Percentiles rank a stretch among this genome's conserved stretches.
Evolutionary conservation across 2,797 vertebrate genomes (phyloP).

Genomic region (Karalla daura): DNA sequence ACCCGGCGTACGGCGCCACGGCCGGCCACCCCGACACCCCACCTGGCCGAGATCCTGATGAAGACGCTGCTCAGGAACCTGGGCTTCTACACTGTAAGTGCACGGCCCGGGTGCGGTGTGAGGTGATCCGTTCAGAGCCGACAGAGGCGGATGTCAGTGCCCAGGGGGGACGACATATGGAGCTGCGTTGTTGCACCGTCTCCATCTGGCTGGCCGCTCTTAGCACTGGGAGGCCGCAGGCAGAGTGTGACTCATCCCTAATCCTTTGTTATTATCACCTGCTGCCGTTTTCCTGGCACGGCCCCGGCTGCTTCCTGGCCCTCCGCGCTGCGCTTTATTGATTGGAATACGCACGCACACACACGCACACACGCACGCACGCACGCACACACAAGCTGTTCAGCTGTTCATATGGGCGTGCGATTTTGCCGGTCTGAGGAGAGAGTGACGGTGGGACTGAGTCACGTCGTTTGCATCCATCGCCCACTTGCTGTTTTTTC

Average conservation of each 20-base stretch:
- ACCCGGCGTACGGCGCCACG: constrained; percentile 52
- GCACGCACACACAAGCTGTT: too few species aligned
- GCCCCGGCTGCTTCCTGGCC: constrained; percentile 10
- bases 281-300: constrained; percentile 32
- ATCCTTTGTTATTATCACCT: constrained; percentile 42
- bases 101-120: background rate
- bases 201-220: background rate
- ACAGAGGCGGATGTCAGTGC: background rate
- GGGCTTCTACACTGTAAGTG: constrained; percentile 87
- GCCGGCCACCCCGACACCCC: constrained; percentile 78
- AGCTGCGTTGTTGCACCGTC: background rate
- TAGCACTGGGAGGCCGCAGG: background rate
- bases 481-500: background rate
- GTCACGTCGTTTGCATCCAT: background rate
- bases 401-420: constrained; percentile 12
- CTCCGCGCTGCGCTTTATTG: constrained; percentile 20
- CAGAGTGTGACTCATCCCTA: constrained; percentile 28
- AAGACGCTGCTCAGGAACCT: constrained; percentile 88
- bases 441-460: constrained; percentile 19
- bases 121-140: background rate
- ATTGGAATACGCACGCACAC: constrained; percentile 23
- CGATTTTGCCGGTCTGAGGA: constrained; percentile 25
- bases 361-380: constrained; percentile 2
- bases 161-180: constrained; percentile 6
- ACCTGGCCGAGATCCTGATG: constrained; percentile 88